Base-by-base conservation (phyloP, 2,113 vertebrate genomes). In the Eublepharis macularius region DNA sequence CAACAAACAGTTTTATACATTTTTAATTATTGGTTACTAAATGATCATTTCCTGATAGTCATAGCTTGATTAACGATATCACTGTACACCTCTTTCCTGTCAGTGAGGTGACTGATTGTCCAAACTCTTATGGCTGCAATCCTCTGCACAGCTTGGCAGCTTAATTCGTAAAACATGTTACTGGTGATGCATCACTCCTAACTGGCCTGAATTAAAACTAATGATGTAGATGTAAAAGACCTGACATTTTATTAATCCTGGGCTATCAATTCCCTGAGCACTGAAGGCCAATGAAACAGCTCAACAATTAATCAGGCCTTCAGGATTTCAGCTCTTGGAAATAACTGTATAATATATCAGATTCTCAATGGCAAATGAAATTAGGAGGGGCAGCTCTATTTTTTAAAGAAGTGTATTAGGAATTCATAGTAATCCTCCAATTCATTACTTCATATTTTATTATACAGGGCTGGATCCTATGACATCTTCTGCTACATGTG, bases 181-280 rank as follows among this genome's bases (percentile, higher is more conserved):
- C 63, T 41, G 41, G 21, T 16, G 63, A 80, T 84, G 76, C 24
- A 43, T 80, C 45, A 65, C 45, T 49, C 57, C n/a, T 73, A 57
- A 74, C 10, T 65, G 16, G 84, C 75, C 82, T 90, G 73, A 86
- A 89, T 93, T 92, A 92, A 84, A 87, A 85, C 70, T 82, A 90
- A 86, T 91, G 91, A 83, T 88, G 88, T 87, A 93, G 73, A 92
- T 90, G 81, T 78, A 80, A 88, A 93, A 92, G 85, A 74, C 92
- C 92, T 92, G 92, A 85, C 43, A 94, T 94, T 87, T 81, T 91
- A 92, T 94, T 94, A 92, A 32, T 92, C 70, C 34, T 79, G 34
- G 54, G 84, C 90, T 93, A 91, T 81, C 76, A 79, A 69, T 93
- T 91, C 84, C 85, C 79, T 88, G 86, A 92, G 78, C 90, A 80